phyloP scores from a whole-genome alignment of 37 sponge, comb jelly and placozoan genomes.

The Trichoplax adhaerens region DNA sequence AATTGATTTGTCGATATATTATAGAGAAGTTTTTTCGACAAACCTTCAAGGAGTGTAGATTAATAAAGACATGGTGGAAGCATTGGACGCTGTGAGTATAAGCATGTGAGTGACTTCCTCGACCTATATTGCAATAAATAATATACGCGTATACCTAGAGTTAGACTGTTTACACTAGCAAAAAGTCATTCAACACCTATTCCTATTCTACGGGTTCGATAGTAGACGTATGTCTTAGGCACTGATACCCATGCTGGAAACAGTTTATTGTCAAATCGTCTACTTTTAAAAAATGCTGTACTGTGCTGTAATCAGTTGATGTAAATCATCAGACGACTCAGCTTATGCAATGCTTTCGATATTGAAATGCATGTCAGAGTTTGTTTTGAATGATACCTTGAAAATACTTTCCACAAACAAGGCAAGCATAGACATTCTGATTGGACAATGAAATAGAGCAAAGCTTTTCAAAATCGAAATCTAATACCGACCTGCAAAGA shows the following conservation, averaged over 20 bases:
- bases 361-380: too few species aligned
- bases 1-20: too few species aligned
- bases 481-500: conserved; percentile 35
- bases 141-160: too few species aligned
- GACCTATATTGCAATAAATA: conserved; percentile 23
- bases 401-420: conserved; percentile 97
- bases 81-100: conserved; percentile 94
- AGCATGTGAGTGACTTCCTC: conserved; percentile 81
- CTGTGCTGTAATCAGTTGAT: too few species aligned
- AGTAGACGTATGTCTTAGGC: not conserved
- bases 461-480: conserved; percentile 99
- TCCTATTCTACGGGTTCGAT: too few species aligned
- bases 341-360: too few species aligned
- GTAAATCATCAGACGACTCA: too few species aligned
- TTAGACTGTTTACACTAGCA: too few species aligned
- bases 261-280: too few species aligned
- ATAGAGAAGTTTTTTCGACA: not conserved
- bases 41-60: conserved; percentile 48
- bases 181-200: too few species aligned
- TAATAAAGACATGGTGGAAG: conserved; percentile 77
- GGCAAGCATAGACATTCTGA: conserved; percentile 94
- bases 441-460: conserved; percentile 85
- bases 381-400: conserved; percentile 40
- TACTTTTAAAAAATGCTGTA: too few species aligned
- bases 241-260: not conserved